Conservation (phyloP, 2,113 vertebrate genomes). For the Megalops atlanticus region DNA sequence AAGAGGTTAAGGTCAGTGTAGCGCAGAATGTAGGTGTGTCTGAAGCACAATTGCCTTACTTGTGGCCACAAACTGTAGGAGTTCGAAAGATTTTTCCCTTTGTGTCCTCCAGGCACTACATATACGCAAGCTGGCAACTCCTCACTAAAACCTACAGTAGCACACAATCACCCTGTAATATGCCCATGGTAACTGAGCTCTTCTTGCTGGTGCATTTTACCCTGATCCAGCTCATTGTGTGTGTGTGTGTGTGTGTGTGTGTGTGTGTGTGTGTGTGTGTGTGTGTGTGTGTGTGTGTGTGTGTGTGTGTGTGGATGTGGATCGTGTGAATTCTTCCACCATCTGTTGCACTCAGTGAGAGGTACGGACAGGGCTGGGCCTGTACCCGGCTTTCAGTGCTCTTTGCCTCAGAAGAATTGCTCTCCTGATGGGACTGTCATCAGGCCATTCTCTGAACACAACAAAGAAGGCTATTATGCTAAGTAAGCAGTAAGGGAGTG, state of each 20-base stretch:
- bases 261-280: not conserved
- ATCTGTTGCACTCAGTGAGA: too few species aligned
- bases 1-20: too few species aligned
- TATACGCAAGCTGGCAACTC: not conserved
- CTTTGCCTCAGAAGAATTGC: conserved; percentile 35
- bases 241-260: not conserved
- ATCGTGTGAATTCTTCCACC: too few species aligned
- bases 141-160: not conserved
- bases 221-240: not conserved
- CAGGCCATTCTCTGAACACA: conserved; percentile 52
- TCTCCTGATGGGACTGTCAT: conserved; percentile 22
- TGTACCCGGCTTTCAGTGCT: conserved; percentile 51
- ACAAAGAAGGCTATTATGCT: conserved; percentile 20
- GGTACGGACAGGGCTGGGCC: too few species aligned
- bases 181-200: not conserved
- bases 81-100: too few species aligned
- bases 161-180: too few species aligned
- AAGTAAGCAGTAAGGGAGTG: too few species aligned
- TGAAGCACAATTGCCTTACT: too few species aligned
- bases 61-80: too few species aligned
- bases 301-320: too few species aligned
- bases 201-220: not conserved
- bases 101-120: too few species aligned
- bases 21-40: too few species aligned
- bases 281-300: not conserved